Percentiles rank a stretch among this genome's conserved stretches.
Evolutionary conservation across 1,140 invertebrate species (phyloP).

Genomic region (Cydia strobilella): DNA sequence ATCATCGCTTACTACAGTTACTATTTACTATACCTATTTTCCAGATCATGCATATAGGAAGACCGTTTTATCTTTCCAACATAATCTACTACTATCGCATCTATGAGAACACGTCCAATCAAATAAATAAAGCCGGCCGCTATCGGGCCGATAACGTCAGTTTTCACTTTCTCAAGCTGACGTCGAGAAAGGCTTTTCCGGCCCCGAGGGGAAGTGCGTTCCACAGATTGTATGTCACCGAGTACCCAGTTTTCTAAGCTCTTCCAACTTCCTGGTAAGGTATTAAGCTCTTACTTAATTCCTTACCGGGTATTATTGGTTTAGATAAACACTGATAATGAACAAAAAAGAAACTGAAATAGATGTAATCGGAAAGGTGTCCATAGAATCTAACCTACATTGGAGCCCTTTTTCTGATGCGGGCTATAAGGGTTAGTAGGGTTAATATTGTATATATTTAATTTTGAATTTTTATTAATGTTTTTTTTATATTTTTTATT

Average conservation of each 20-base stretch:
- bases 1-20: background rate
- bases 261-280: background rate
- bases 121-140: conserved; percentile 14
- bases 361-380: too few relatives aligned
- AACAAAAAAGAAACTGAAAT: too few relatives aligned
- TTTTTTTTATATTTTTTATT: too few relatives aligned
- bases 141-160: conserved; percentile 21
- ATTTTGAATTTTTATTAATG: too few relatives aligned
- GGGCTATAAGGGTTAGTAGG: too few relatives aligned
- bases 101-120: conserved; percentile 19
- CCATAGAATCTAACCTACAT: too few relatives aligned
- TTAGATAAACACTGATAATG: too few relatives aligned
- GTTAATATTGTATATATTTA: too few relatives aligned
- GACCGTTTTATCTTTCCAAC: background rate
- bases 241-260: background rate
- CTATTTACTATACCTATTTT: background rate
- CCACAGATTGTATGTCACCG: conserved; percentile 11
- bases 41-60: background rate
- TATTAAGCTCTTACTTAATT: background rate
- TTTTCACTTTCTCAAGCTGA: conserved; percentile 22
- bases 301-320: too few relatives aligned
- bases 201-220: background rate
- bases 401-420: too few relatives aligned
- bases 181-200: conserved; percentile 22
- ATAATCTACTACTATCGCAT: background rate